phyloP scores from a whole-genome alignment of 2,888 invertebrate species.

The Brenthis hecate region DNA sequence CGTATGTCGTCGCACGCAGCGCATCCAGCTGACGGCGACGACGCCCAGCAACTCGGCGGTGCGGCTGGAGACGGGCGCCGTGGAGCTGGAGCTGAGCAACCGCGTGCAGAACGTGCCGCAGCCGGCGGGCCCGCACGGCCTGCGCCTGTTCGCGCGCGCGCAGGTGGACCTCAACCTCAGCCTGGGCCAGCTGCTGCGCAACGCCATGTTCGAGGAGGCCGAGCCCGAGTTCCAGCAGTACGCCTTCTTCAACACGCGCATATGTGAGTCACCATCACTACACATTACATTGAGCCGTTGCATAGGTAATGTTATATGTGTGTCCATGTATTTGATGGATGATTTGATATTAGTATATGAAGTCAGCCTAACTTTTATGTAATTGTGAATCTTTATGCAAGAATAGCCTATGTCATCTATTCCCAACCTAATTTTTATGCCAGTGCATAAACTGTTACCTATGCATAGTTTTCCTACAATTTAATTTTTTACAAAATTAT shows the following conservation, averaged over 20 bases:
- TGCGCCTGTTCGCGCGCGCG: slow-evolving; percentile 88
- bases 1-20: slow-evolving; percentile 60
- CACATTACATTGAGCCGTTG: no score
- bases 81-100: slow-evolving; percentile 96
- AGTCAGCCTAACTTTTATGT: no score
- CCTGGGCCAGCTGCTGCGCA: slow-evolving; percentile 95
- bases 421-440: no score
- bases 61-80: slow-evolving; percentile 95
- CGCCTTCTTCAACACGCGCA: slow-evolving; percentile 98
- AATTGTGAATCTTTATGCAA: no score
- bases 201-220: slow-evolving; percentile 98
- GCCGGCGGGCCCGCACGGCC: slow-evolving; percentile 86
- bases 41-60: slow-evolving; percentile 99
- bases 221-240: slow-evolving; percentile 98
- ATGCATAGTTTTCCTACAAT: no score
- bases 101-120: slow-evolving; percentile 93
- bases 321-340: no score
- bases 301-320: no score
- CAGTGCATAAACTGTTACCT: no score
- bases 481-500: no score
- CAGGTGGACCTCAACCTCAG: slow-evolving; percentile 95
- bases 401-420: no score
- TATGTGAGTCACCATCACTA: slow-evolving; percentile 82
- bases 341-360: no score
- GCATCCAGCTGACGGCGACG: slow-evolving; percentile 98